Evolutionary conservation across 1,140 invertebrate species (phyloP).

Genomic region (Bombus ignitus): DNA sequence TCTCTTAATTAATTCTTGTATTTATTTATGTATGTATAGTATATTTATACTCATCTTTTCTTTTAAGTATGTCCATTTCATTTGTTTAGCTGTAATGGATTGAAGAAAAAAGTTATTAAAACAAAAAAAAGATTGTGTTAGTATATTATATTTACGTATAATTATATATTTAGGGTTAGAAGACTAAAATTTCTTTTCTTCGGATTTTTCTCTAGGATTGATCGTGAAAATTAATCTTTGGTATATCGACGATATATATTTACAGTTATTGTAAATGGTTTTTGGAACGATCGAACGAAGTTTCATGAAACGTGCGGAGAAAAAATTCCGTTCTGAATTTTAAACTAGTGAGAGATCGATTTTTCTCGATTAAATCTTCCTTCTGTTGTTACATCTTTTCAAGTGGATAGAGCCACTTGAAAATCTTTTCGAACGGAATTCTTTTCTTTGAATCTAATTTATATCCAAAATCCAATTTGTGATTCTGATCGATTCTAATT

Average conservation of each 20-base stretch:
- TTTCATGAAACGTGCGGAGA: neutral
- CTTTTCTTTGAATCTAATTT: no score
- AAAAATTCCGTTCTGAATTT: neutral
- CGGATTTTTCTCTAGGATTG: no score
- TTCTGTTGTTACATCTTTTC: neutral
- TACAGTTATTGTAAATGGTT: neutral
- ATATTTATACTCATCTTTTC: neutral
- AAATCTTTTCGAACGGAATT: neutral
- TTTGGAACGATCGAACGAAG: neutral
- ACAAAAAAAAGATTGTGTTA: neutral
- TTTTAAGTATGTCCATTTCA: neutral
- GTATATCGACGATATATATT: neutral
- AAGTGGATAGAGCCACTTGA: neutral
- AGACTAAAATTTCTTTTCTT: neutral
- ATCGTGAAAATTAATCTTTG: neutral
- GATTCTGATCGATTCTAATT: neutral
- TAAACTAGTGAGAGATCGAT: no score
- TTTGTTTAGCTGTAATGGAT: slow-evolving; percentile 46
- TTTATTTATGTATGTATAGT: neutral
- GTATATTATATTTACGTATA: neutral
- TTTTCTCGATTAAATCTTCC: neutral
- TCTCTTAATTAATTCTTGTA: neutral
- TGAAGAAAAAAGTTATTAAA: slow-evolving; percentile 10
- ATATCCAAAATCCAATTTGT: neutral
- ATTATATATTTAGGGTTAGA: neutral